Conservation (phyloP, 2,888 invertebrate species). For the Cheilosia urbana region DNA sequence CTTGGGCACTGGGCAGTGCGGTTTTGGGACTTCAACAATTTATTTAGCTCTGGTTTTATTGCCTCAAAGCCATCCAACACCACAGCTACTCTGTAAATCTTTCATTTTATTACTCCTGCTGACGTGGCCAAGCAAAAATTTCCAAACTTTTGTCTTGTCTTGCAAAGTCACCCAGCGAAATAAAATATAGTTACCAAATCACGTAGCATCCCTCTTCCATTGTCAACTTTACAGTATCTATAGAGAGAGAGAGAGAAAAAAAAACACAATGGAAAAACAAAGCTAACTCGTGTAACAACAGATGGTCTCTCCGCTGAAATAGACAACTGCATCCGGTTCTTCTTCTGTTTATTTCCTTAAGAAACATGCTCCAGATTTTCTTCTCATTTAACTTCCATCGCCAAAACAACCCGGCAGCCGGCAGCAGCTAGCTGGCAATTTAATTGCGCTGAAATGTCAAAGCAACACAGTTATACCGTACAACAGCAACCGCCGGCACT, state of each 20-base stretch:
- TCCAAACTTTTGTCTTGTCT: neutral
- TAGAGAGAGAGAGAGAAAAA: slow-evolving; percentile 28
- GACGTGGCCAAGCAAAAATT: slow-evolving; percentile 41
- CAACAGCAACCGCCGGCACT: slow-evolving; percentile 55
- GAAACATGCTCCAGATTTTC: slow-evolving; percentile 71
- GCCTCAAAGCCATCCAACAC: slow-evolving; percentile 20
- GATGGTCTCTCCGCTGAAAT: slow-evolving; percentile 68
- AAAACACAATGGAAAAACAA: slow-evolving; percentile 69
- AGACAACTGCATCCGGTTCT: slow-evolving; percentile 71
- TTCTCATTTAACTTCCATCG: slow-evolving; percentile 68
- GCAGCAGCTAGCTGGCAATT: slow-evolving; percentile 28
- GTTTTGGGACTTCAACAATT: too few species aligned
- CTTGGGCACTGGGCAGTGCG: too few species aligned
- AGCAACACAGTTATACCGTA: slow-evolving; percentile 54
- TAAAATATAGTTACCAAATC: slow-evolving; percentile 56
- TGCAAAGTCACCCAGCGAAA: neutral
- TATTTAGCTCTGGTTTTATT: slow-evolving; percentile 22
- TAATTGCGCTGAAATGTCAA: slow-evolving; percentile 74
- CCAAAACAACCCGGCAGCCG: slow-evolving; percentile 30
- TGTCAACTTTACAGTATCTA: slow-evolving; percentile 21
- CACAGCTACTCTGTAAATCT: slow-evolving; percentile 43
- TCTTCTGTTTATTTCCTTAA: slow-evolving; percentile 63
- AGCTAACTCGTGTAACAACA: slow-evolving; percentile 72
- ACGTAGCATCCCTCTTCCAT: slow-evolving; percentile 50
- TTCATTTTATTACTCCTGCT: slow-evolving; percentile 54